Percentiles rank a stretch among this genome's conserved stretches.
These are phyloP conservation scores for Oncorhynchus nerka DNA, from an alignment of 2,113 vertebrate species.

Conservation along the genomic window DNA sequence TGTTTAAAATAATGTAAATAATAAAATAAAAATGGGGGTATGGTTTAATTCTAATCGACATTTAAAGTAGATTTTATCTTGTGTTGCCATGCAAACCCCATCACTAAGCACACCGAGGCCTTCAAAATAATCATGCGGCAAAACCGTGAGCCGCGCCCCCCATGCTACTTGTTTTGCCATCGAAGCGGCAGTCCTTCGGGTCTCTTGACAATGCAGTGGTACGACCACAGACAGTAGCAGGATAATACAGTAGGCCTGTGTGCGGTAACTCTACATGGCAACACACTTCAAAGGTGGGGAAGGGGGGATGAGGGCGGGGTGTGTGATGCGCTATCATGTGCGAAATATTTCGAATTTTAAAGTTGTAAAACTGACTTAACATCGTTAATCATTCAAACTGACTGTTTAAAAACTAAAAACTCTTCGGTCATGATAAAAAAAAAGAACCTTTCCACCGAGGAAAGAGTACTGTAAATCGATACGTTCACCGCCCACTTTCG, in stretches of 20 bases:
- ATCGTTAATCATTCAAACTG: neutral
- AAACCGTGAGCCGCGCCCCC: slow-evolving; percentile 73
- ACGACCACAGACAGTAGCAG: slow-evolving; percentile 24
- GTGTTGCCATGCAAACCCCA: slow-evolving; percentile 64
- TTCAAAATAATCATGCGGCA: slow-evolving; percentile 58
- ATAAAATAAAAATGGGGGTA: no score
- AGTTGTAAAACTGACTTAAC: slow-evolving; percentile 13
- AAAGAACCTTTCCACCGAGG: slow-evolving; percentile 45
- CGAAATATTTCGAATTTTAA: neutral
- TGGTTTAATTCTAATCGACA: no score
- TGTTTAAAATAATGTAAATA: no score
- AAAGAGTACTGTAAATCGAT: slow-evolving; percentile 54
- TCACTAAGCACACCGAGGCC: slow-evolving; percentile 54
- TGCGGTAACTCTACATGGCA: slow-evolving; percentile 74
- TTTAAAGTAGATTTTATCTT: slow-evolving; percentile 34
- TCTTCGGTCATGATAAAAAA: neutral
- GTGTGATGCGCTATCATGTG: slow-evolving; percentile 57
- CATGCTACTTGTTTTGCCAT: slow-evolving; percentile 61
- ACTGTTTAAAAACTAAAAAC: neutral
- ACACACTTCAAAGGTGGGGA: slow-evolving; percentile 72
- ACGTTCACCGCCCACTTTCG: slow-evolving; percentile 64
- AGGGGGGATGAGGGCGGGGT: slow-evolving; percentile 15
- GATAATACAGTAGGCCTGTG: slow-evolving; percentile 61
- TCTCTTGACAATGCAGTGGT: slow-evolving; percentile 63
- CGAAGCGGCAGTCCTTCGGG: slow-evolving; percentile 55